phyloP scores from a whole-genome alignment of 2,888 invertebrate species.

The Eristalis arbustorum region DNA sequence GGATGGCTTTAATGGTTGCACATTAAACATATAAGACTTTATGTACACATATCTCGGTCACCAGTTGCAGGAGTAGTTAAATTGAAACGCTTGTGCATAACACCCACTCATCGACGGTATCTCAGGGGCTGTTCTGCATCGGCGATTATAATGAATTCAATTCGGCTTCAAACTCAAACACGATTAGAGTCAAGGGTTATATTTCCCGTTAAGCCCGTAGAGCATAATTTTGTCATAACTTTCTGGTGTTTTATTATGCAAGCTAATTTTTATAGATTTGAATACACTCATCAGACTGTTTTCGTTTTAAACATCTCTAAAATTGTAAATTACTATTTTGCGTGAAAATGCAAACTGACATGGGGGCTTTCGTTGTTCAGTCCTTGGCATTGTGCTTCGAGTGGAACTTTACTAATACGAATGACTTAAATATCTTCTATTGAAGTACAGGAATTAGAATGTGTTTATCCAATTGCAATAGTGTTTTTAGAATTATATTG shows the following conservation, averaged over 20 bases:
- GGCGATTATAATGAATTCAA: neutral
- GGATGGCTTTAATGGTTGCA: slow-evolving; percentile 25
- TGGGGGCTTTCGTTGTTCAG: too few relatives aligned
- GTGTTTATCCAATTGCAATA: too few relatives aligned
- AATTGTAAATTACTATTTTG: too few relatives aligned
- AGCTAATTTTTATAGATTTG: neutral
- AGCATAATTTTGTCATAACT: neutral
- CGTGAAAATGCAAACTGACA: too few relatives aligned
- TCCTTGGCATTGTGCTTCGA: too few relatives aligned
- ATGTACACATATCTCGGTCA: neutral
- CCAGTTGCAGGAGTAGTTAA: neutral
- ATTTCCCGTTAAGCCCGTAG: neutral
- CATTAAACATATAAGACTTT: neutral
- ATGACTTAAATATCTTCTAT: too few relatives aligned
- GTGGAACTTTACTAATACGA: too few relatives aligned
- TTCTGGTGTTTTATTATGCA: neutral
- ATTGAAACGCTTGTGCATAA: neutral
- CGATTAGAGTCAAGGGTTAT: neutral
- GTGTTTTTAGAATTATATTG: too few relatives aligned
- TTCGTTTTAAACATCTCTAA: too few relatives aligned
- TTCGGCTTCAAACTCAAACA: neutral
- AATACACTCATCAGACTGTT: neutral
- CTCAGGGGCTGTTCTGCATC: neutral
- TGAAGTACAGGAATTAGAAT: too few relatives aligned
- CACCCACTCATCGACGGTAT: neutral